These are phyloP conservation scores for Chrysomela aeneicollis DNA, from an alignment of 2,888 invertebrate species.

Conservation along the genomic window DNA sequence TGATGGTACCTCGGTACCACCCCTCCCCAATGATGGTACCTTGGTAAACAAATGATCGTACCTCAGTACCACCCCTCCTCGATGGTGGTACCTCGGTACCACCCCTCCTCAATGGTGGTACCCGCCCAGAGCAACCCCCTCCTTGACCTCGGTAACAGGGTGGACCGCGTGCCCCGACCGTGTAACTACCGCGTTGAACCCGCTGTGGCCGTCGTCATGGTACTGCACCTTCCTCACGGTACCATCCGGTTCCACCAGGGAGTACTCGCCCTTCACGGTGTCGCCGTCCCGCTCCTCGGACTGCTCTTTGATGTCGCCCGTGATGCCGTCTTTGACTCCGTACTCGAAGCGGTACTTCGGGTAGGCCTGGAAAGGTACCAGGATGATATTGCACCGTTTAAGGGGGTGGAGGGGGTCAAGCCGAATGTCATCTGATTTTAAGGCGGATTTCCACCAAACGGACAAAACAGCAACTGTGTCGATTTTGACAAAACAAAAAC, in stretches of 20 bases:
- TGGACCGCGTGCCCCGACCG: constrained; percentile 67
- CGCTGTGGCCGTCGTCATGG: constrained; percentile 66
- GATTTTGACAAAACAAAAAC: no score
- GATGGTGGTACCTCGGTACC: no score
- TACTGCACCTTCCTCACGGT: constrained; percentile 72
- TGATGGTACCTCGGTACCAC: background rate
- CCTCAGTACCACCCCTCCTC: no score
- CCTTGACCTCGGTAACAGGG: constrained; percentile 52
- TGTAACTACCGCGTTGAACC: constrained; percentile 69
- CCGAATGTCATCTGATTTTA: no score
- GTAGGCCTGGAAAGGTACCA: constrained; percentile 63
- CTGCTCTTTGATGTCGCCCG: constrained; percentile 77
- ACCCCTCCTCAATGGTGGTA: constrained; percentile 11
- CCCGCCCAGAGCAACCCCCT: constrained; percentile 34
- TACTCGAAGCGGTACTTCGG: constrained; percentile 76
- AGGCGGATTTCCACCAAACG: no score
- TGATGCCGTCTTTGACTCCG: constrained; percentile 74
- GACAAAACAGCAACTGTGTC: no score
- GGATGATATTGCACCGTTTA: no score
- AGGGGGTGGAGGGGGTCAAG: no score
- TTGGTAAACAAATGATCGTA: no score
- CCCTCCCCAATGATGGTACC: no score
- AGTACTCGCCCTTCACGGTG: constrained; percentile 76
- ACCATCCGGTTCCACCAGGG: constrained; percentile 71
- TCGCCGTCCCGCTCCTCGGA: constrained; percentile 75